phyloP scores from a whole-genome alignment of 2,797 vertebrate species.

The Enteromius anoplus region DNA sequence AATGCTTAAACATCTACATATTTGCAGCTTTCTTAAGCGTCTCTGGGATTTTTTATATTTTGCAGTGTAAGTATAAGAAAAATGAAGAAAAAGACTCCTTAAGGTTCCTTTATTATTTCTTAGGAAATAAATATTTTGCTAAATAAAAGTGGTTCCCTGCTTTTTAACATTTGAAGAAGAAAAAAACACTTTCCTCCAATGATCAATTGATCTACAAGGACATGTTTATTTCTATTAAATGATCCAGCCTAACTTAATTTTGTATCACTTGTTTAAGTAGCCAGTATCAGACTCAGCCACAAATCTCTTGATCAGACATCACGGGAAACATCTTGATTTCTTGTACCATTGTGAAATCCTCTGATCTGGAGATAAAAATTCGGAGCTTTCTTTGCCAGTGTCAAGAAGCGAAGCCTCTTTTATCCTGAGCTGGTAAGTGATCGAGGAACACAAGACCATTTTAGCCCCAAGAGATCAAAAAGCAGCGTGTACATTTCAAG shows the following conservation, averaged over 20 bases:
- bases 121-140: neutral
- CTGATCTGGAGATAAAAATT: constrained; percentile 55
- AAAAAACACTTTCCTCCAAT: neutral
- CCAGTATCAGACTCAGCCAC: neutral
- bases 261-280: constrained; percentile 1
- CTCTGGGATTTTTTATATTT: neutral
- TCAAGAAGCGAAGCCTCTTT: constrained; percentile 55
- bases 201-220: neutral
- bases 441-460: constrained; percentile 57
- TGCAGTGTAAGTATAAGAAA: neutral
- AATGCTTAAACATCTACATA: constrained; percentile 8
- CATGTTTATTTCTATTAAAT: constrained; percentile 4
- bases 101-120: no score
- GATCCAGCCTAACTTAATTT: neutral
- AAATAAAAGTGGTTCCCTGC: neutral
- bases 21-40: neutral
- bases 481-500: constrained; percentile 52
- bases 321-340: constrained; percentile 42
- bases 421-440: constrained; percentile 39
- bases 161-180: neutral
- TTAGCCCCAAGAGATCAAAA: constrained; percentile 58
- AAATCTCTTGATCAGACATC: constrained; percentile 41
- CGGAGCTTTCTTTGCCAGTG: constrained; percentile 29
- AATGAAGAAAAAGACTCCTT: neutral
- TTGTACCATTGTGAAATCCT: constrained; percentile 37